A percentile compares a stretch with the other conserved stretches of the same genome.
Evolutionary conservation across 2,888 invertebrate species (phyloP).

Genomic region (Frankliniella intonsa): DNA sequence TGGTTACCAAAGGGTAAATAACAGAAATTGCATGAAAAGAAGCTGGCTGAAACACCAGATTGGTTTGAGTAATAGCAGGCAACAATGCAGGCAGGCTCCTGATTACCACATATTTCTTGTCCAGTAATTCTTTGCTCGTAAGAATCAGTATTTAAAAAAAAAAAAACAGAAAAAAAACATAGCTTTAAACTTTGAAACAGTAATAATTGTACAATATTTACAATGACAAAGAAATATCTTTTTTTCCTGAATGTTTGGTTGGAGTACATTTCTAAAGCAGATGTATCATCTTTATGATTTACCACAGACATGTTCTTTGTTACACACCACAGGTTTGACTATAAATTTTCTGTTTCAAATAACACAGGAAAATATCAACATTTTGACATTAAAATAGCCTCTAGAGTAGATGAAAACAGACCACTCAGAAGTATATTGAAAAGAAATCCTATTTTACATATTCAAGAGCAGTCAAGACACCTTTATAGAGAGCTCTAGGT

Average conservation of each 20-base stretch:
- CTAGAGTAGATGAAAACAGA: background rate
- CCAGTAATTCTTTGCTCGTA: too few relatives aligned
- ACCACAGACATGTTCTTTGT: background rate
- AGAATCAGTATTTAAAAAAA: too few relatives aligned
- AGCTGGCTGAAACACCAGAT: too few relatives aligned
- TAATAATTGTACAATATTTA: conserved; percentile 26
- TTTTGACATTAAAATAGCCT: background rate
- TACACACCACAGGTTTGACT: background rate
- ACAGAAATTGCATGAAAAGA: too few relatives aligned
- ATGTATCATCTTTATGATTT: background rate
- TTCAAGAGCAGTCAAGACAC: background rate
- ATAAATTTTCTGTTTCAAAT: background rate
- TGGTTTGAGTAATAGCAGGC: too few relatives aligned
- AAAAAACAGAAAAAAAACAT: background rate
- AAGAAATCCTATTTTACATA: background rate
- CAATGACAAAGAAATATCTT: background rate
- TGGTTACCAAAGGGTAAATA: too few relatives aligned
- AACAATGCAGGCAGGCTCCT: too few relatives aligned
- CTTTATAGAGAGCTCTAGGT: background rate
- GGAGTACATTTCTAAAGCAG: background rate
- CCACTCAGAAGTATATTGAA: background rate
- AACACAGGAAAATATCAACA: conserved; percentile 12
- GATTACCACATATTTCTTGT: too few relatives aligned
- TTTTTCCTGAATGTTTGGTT: background rate
- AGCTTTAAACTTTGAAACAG: background rate